A percentile compares a stretch with the other conserved stretches of the same genome.
These are phyloP conservation scores for Trypoxylon attenuatum DNA, from an alignment of 2,888 invertebrate species.

Conservation along the genomic window DNA sequence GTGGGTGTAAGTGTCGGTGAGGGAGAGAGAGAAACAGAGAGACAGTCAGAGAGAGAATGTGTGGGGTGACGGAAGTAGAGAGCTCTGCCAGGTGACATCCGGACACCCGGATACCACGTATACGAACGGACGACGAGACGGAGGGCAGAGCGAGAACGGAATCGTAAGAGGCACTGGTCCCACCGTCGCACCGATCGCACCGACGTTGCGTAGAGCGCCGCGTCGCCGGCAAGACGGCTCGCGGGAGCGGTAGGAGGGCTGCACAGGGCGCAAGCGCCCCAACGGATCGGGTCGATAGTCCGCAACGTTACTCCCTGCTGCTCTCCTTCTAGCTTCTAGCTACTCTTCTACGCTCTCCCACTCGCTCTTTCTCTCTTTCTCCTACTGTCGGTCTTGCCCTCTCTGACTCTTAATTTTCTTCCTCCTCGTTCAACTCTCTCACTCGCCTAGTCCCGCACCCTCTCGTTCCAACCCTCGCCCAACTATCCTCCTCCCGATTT, in stretches of 20 bases:
- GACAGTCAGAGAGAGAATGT: background rate
- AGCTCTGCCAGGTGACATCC: conserved; percentile 33
- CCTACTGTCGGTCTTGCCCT: conserved; percentile 1
- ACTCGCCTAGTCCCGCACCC: background rate
- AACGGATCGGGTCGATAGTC: conserved; percentile 70
- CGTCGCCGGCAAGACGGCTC: conserved; percentile 70
- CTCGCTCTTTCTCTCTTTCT: background rate
- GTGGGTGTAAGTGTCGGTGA: too few species aligned
- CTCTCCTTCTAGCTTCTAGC: conserved; percentile 19
- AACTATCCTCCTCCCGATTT: background rate
- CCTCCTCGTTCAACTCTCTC: conserved; percentile 3
- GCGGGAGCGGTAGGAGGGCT: conserved; percentile 50
- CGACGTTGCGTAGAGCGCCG: conserved; percentile 63
- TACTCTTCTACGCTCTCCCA: background rate
- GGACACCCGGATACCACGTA: conserved; percentile 46
- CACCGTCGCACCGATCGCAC: conserved; percentile 58
- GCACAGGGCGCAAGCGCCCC: conserved; percentile 64
- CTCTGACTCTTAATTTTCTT: conserved; percentile 8
- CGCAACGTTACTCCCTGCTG: conserved; percentile 62
- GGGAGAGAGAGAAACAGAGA: background rate
- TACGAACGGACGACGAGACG: conserved; percentile 53
- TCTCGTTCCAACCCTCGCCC: conserved; percentile 5
- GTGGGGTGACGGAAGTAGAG: background rate
- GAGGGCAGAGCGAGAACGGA: conserved; percentile 58
- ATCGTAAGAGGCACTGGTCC: conserved; percentile 60